A percentile compares a stretch with the other conserved stretches of the same genome.
Conservation (phyloP, 2,888 invertebrate species). For the Eristalis intricaria region DNA sequence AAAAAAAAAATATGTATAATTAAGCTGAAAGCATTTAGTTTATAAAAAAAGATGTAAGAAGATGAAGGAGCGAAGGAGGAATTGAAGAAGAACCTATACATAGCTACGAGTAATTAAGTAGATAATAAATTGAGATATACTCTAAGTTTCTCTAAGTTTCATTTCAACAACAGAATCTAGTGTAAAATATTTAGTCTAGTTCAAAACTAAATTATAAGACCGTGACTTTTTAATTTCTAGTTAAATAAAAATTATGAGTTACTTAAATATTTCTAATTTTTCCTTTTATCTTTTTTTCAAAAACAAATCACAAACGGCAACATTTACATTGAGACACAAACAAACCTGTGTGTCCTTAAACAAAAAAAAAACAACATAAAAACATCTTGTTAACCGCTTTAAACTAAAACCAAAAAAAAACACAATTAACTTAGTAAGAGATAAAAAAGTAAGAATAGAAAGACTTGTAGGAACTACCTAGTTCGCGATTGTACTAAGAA, state of each 20-base stretch:
- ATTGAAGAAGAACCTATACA: constrained; percentile 39
- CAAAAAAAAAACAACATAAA: background rate
- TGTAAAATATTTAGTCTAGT: constrained; percentile 60
- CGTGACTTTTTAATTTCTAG: constrained; percentile 2
- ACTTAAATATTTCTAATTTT: background rate
- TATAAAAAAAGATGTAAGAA: constrained; percentile 20
- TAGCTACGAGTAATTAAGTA: constrained; percentile 65
- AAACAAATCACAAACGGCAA: constrained; percentile 51
- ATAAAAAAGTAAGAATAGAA: constrained; percentile 64
- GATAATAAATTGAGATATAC: constrained; percentile 63
- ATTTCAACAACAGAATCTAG: constrained; percentile 49
- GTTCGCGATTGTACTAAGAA: constrained; percentile 49
- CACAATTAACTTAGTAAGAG: constrained; percentile 39
- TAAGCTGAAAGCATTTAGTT: constrained; percentile 72
- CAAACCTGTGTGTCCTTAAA: constrained; percentile 9
- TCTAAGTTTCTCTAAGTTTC: constrained; percentile 61
- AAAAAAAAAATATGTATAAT: background rate
- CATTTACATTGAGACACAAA: constrained; percentile 34
- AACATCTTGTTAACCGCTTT: constrained; percentile 46
- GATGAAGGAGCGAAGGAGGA: background rate
- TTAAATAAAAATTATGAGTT: background rate
- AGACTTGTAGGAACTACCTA: constrained; percentile 65
- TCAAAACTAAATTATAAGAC: constrained; percentile 12
- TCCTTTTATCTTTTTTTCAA: background rate
- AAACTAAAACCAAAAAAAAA: constrained; percentile 28